Base-by-base conservation (phyloP, 2,888 invertebrate genomes). In the Amblyjoppa proteus region DNA sequence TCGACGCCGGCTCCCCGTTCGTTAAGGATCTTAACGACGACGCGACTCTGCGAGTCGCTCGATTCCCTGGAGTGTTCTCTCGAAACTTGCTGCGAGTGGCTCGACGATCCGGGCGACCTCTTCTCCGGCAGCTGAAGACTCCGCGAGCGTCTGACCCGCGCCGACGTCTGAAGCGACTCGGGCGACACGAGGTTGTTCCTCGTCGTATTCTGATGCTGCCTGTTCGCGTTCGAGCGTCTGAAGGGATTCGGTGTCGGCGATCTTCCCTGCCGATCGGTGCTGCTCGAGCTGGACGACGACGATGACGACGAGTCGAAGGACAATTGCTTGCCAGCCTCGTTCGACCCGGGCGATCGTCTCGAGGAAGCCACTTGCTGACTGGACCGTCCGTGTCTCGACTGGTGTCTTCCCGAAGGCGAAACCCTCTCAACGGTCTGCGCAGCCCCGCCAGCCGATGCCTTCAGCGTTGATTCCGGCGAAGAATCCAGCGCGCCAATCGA, bases 41-140 rank as follows among this genome's bases (percentile, higher is more conserved):
- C 92, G 25, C 94, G 91, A 56, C 78, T 61, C 86, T 94, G 94
- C 4, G 91, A 88, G 68, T 93, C 93, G 53, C 93, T 92, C 0
- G 93, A 89, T 85, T 94, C 94, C 66, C 93, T 93, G 82, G 94
- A 94, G 71, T 94, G 94, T 66, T 94, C 93, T 90, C 94, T 91
- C 0, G 87, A 85, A 68, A 89, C 88, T 83, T 88, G 90, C 75
- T 94, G 94, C 16, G 91, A 91, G 73, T 94, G 94, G 83, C 93
- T 89, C 11, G 89, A 81, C 16, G 90, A 88, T 20, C 92, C 95
- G 0, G 95, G 95, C 0, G 95, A 95, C 53, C 95, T 94, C 87
- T 95, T 94, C 89, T 96, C 96, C 0, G 96, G 96, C 38, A 96
- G 93, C 90, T 96, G 96, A 38, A 96, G 94, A 87, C 96, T 96